Conservation (phyloP, 2,113 vertebrate genomes). For the Upupa epops region DNA sequence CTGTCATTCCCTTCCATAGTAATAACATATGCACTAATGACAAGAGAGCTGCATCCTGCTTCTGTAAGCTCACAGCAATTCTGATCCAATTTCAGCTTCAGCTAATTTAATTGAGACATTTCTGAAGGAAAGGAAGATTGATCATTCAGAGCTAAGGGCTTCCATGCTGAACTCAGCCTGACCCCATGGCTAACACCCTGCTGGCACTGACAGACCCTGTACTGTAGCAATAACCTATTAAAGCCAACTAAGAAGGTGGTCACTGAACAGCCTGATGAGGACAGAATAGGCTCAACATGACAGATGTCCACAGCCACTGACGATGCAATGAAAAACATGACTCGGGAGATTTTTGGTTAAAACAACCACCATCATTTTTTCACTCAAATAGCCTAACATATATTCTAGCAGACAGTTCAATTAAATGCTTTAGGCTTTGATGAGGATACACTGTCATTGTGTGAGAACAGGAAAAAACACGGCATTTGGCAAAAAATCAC, state of each 20-base stretch:
- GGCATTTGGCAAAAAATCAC: background rate
- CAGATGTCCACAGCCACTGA: background rate
- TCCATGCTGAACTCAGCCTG: background rate
- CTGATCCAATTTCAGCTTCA: background rate
- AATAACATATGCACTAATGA: background rate
- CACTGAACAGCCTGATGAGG: background rate
- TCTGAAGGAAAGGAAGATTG: background rate
- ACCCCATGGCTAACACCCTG: background rate
- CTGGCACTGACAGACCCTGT: background rate
- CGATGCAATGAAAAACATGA: background rate
- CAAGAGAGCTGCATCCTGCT: background rate
- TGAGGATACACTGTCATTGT: background rate
- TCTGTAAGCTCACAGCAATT: background rate
- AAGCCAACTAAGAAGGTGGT: background rate
- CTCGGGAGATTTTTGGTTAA: background rate
- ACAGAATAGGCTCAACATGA: background rate
- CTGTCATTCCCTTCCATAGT: background rate
- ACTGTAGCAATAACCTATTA: background rate
- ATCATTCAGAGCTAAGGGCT: background rate
- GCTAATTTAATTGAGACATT: background rate
- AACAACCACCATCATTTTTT: background rate
- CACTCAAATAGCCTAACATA: background rate
- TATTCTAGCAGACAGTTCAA: background rate
- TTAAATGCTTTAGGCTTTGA: background rate
- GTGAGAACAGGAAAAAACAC: background rate